Evolutionary conservation across 2,797 vertebrate species (phyloP).

Genomic region (Setipinna tenuifilis): DNA sequence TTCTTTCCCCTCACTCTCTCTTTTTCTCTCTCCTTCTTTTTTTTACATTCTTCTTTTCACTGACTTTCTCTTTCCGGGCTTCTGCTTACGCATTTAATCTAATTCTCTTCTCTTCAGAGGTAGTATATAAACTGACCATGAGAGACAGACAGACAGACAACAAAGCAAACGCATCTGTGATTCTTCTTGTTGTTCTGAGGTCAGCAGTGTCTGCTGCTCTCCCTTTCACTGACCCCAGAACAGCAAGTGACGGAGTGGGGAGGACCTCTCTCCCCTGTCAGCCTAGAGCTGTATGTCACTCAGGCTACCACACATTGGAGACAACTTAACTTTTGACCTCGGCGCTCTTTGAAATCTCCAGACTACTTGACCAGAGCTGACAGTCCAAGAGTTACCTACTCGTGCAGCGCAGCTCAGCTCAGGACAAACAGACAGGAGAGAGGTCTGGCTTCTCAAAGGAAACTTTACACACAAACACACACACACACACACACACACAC

Average conservation of each 20-base stretch:
- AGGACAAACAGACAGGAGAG: slow-evolving; percentile 57
- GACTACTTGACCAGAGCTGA: slow-evolving; percentile 80
- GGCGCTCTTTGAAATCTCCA: slow-evolving; percentile 80
- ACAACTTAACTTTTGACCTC: slow-evolving; percentile 89
- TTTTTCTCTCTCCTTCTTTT: background rate
- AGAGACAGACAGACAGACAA: background rate
- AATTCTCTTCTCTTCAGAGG: background rate
- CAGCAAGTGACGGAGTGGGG: background rate
- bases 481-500: too few relatives aligned
- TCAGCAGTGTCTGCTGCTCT: background rate
- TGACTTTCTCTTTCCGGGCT: background rate
- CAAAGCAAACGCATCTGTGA: background rate
- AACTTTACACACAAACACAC: background rate
- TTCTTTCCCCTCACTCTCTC: background rate
- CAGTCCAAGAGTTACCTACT: slow-evolving; percentile 58
- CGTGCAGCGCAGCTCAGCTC: slow-evolving; percentile 63
- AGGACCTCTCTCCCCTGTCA: slow-evolving; percentile 48
- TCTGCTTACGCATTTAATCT: background rate
- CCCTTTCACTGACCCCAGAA: background rate
- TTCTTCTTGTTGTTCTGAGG: background rate
- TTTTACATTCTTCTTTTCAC: background rate
- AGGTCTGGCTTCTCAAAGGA: slow-evolving; percentile 41
- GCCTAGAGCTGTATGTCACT: slow-evolving; percentile 78
- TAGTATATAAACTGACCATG: background rate
- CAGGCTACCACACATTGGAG: slow-evolving; percentile 80